Base-by-base conservation (phyloP, 2,888 invertebrate species). In the Thereva nobilitata region DNA sequence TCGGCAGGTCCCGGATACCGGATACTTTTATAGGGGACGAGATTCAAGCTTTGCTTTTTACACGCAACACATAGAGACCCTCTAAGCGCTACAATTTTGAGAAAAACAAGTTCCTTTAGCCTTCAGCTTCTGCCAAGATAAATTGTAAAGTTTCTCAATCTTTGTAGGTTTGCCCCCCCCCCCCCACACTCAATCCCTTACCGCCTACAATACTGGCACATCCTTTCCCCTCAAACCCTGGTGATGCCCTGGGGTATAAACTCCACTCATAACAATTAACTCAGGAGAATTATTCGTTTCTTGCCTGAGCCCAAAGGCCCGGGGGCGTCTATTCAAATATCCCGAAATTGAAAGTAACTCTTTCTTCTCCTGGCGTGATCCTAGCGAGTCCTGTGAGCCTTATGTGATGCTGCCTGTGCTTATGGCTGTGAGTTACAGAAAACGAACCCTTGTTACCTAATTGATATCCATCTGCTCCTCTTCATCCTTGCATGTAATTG, bases 181-280 rank as follows among this genome's bases (percentile, higher is more conserved):
- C 59, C 23, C 23, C 49, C 59, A 1, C 23, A 23, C 1, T 2
- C 23, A 23, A 23, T 23, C 23, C 23, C 23, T 23, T 23, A 23
- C 23, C 23, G 23, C 23, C 23, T 23, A 23, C 23, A 23, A 23
- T 23, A 23, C 23, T 23, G 23, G 23, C 23, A 23, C 23, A 23
- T 23, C 23, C 23, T 23, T 23, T 23, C 23, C 23, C 23, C 23
- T 2, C 1, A 2, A 23, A 23, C 23, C 23, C 23, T 2, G 23
- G 23, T 23, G 23, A 2, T 47, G 38, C 38, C 47, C 42, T 42
- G 59, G 47, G 59, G 59, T 49, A 47, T 49, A 59, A 59, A 59
- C 59, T 59, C 47, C 59, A 47, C 59, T 59, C 59, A 59, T 59
- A 59, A 59, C 59, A 59, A 59, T 59, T 59, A 59, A 59, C 59